Conservation (phyloP, 2,888 invertebrate genomes). For the Cataglyphis albicans region DNA sequence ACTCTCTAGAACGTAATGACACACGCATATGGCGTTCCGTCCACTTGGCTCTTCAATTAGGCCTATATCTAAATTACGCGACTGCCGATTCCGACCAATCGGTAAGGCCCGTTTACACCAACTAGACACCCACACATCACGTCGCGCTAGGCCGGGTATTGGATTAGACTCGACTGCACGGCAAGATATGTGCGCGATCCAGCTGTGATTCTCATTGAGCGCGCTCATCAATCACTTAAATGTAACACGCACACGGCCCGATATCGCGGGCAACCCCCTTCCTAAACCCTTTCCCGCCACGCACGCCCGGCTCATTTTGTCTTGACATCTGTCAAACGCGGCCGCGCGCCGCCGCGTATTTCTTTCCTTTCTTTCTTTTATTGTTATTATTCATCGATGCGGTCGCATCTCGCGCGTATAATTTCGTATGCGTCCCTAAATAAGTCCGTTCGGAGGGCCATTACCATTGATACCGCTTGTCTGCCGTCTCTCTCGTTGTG, state of each 20-base stretch:
- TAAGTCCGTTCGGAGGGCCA: constrained; percentile 73
- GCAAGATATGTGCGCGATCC: constrained; percentile 77
- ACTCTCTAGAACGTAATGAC: not conserved
- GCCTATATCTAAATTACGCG: constrained; percentile 41
- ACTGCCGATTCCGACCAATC: constrained; percentile 23
- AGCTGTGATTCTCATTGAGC: constrained; percentile 84
- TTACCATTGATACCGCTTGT: constrained; percentile 73
- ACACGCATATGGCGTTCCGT: not conserved
- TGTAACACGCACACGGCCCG: constrained; percentile 77
- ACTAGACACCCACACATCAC: constrained; percentile 41
- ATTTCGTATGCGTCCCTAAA: constrained; percentile 76
- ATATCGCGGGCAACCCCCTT: constrained; percentile 74
- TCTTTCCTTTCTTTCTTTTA: not conserved
- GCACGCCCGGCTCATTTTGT: constrained; percentile 78
- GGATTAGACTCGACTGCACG: constrained; percentile 74
- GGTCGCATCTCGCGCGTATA: constrained; percentile 62
- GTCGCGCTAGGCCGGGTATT: constrained; percentile 33
- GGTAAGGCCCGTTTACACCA: constrained; percentile 37
- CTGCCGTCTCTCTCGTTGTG: constrained; percentile 51
- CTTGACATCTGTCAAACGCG: constrained; percentile 83
- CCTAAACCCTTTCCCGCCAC: constrained; percentile 57
- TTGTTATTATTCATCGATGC: constrained; percentile 9
- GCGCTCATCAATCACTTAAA: constrained; percentile 85
- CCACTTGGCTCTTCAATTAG: constrained; percentile 42
- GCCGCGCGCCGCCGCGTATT: constrained; percentile 37